Evolutionary conservation across 2,797 vertebrate species (phyloP).

Genomic region (Todus mexicanus): DNA sequence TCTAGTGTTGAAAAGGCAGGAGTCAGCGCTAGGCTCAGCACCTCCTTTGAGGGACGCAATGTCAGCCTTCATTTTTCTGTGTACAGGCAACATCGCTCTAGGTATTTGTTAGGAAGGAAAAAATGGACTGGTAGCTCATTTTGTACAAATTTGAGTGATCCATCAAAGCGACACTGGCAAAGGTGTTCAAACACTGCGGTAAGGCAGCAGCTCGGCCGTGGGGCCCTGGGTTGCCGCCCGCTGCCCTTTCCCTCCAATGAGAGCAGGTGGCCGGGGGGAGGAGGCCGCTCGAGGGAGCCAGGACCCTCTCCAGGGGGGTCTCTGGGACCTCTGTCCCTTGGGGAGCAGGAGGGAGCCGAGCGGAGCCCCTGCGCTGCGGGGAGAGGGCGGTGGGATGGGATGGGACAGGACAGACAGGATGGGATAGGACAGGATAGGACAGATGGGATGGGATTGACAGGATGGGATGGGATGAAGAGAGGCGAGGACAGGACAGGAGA

Average conservation of each 20-base stretch:
- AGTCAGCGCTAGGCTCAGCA: too few species aligned
- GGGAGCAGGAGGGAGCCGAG: too few species aligned
- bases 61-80: accelerated
- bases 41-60: not conserved
- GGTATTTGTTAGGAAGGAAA: too few species aligned
- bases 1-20: not conserved
- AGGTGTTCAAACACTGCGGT: not conserved
- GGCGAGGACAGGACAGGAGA: too few species aligned
- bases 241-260: not conserved
- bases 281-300: not conserved
- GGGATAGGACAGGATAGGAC: too few species aligned
- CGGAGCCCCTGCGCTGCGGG: too few species aligned
- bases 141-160: not conserved
- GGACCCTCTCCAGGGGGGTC: not conserved
- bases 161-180: not conserved
- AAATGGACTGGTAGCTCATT: not conserved
- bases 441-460: too few species aligned
- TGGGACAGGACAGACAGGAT: too few species aligned
- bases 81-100: not conserved
- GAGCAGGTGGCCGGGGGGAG: not conserved
- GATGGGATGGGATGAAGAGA: too few species aligned
- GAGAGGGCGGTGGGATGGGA: too few species aligned
- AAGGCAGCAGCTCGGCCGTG: not conserved
- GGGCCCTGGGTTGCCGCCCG: not conserved
- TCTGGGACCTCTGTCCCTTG: too few species aligned